Evolutionary conservation across 2,888 invertebrate genomes (phyloP), one percentile per base, ranked within the genome.

Genomic region (Caenorhabditis japonica): DNA sequence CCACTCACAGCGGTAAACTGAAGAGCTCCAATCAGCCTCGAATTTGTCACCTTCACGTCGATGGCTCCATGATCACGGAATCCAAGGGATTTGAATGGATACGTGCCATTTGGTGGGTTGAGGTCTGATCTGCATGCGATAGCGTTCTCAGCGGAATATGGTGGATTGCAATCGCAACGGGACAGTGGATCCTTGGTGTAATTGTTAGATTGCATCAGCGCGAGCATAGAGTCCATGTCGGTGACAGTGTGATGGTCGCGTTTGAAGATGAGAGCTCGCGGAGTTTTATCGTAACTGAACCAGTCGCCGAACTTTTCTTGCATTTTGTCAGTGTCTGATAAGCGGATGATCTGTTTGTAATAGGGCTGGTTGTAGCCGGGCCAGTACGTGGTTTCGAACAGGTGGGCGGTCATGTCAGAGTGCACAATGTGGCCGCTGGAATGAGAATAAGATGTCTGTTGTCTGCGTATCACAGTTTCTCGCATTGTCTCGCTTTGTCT

Each of bases 111-210:
- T 2, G 89, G 89, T 0, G 88, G 92, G 88, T 93, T 93, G 76
- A 93, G 90, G 88, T 93, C 93, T 87, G 91, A 90, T 47, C 93
- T 87, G 2, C 92, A 91, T 1, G 92, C 90, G 79, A 93, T 91
- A 43, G 92, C 92, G 88, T 92, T 92, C 89, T 92, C 92, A 13
- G 91, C 92, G 87, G 91, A 92, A 89, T 92, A 92, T 0, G 92
- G 92, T 3, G 93, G 93, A 10, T 84, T 85, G 88, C 93, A 93
- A 69, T 90, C 90, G 88, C 93, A 93, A 73, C 89, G 89, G 19
- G 92, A 89, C 49, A 92, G 88, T 2, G 92, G 92, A 88, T 93
- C 93, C 88, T 91, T 89, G 64, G 89, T 89, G 90, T 88, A 93
- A 89, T 93, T 91, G 88, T 92, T 93, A 89, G 92, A 92, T 49